Evolutionary conservation across 2,888 invertebrate genomes (phyloP), one percentile per base, ranked within the genome.

Genomic region (Pimpla rufipes): DNA sequence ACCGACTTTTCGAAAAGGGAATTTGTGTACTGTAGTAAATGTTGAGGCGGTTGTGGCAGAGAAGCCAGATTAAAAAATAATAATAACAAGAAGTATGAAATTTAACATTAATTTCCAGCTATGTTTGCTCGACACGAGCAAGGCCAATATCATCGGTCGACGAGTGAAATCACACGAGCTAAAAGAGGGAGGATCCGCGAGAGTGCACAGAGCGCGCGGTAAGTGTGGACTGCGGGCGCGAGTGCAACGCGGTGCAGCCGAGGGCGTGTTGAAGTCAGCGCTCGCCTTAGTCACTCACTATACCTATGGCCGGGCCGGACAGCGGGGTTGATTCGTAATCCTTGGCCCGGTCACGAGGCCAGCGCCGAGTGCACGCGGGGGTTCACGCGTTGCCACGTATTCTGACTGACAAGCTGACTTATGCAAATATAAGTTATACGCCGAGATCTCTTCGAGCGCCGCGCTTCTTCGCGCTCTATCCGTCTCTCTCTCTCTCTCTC

Each of bases 351-450:
- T 85, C 85, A 83, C 80, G 81, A 64, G 78, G 79, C 67, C 79
- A 57, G 45, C 71, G 66, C 40, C 35, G 67, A 82, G 79, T 84
- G 73, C 89, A 88, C 88, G 83, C 70, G 88, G 79, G 86, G 89
- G 92, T 92, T 92, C 92, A 92, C 90, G 90, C 88, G 91, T 92
- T 93, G 93, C 92, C 92, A 92, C 88, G 89, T 88, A 88, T 90
- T 89, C 90, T 92, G 93, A 93, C 92, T 93, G 93, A 93, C 93
- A 93, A 91, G 88, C 92, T 92, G 93, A 93, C 92, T 93, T 92
- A 93, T 93, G 93, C 93, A 93, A 93, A 93, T 80, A 80, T 80
- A 50, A 66, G 68, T 52, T 35, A 74, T 59, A 73, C 40, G 35
- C 68, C 70, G 70, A 50, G 45, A 78, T 67, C 21, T 81, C 66